These are phyloP conservation scores for Danio rerio DNA, from an alignment of 2,113 vertebrate genomes.

Conservation along the genomic window DNA sequence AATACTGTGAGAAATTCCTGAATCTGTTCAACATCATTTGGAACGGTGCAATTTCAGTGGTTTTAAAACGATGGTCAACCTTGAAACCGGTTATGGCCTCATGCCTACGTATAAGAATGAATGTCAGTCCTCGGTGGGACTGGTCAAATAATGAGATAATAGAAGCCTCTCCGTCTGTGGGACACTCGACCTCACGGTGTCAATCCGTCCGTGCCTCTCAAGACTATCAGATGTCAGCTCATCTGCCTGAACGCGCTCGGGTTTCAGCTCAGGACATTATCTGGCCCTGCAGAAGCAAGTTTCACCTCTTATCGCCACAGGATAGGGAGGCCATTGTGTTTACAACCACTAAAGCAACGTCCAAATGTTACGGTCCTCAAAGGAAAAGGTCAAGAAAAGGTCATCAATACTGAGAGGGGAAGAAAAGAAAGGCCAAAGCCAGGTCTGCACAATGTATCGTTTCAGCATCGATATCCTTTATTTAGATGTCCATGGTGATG, in stretches of 20 bases:
- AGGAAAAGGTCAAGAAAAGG: constrained; percentile 43
- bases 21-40: too few species aligned
- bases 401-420: not conserved
- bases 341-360: constrained; percentile 24
- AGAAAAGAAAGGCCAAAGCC: not conserved
- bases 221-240: constrained; percentile 54
- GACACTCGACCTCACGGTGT: constrained; percentile 44
- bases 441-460: too few species aligned
- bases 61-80: too few species aligned
- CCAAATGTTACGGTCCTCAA: constrained; percentile 33
- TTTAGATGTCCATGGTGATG: too few species aligned
- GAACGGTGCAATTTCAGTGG: too few species aligned
- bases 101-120: not conserved
- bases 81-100: too few species aligned
- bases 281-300: constrained; percentile 35
- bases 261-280: constrained; percentile 48
- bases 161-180: constrained; percentile 22
- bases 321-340: constrained; percentile 46
- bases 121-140: not conserved
- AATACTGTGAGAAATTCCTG: too few species aligned
- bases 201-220: constrained; percentile 54
- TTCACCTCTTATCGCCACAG: constrained; percentile 38
- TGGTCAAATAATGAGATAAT: not conserved
- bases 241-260: constrained; percentile 23
- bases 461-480: too few species aligned